Percentiles rank a stretch among this genome's conserved stretches.
Evolutionary conservation across 2,797 vertebrate genomes (phyloP).

Genomic region (Pitangus sulphuratus): DNA sequence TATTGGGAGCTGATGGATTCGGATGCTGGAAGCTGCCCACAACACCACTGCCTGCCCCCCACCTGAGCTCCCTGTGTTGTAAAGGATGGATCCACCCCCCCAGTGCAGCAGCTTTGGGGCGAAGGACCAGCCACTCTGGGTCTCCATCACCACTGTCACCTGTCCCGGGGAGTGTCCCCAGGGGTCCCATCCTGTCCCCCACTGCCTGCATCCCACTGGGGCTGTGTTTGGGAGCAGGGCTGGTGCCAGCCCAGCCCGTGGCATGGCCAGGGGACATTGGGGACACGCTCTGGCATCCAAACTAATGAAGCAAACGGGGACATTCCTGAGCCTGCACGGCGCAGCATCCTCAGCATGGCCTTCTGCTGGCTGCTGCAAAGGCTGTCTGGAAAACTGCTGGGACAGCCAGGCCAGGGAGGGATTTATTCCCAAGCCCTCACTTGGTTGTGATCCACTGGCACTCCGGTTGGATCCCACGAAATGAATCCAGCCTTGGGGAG

Average conservation of each 20-base stretch:
- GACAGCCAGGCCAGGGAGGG: rapidly evolving
- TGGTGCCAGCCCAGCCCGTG: not conserved
- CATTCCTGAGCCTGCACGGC: not conserved
- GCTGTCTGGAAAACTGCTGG: not conserved
- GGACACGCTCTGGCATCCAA: not conserved
- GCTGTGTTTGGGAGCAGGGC: not conserved
- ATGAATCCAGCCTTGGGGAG: not conserved
- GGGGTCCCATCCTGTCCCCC: not conserved
- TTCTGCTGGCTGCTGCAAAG: not conserved
- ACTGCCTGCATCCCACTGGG: not conserved
- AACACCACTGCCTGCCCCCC: not conserved
- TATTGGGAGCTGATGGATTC: rapidly evolving
- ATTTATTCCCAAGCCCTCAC: not conserved
- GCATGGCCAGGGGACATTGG: not conserved
- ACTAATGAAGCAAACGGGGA: not conserved
- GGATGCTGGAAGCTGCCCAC: not conserved
- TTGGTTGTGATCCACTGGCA: rapidly evolving
- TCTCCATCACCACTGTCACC: rapidly evolving
- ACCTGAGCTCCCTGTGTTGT: rapidly evolving
- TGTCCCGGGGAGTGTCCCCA: not conserved
- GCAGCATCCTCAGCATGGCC: not conserved
- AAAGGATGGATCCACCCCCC: not conserved
- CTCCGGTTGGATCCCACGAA: rapidly evolving
- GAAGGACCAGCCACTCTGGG: not conserved
- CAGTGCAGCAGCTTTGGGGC: not conserved